Conservation (phyloP, 1,140 invertebrate species). For the Micrasema longulum region DNA sequence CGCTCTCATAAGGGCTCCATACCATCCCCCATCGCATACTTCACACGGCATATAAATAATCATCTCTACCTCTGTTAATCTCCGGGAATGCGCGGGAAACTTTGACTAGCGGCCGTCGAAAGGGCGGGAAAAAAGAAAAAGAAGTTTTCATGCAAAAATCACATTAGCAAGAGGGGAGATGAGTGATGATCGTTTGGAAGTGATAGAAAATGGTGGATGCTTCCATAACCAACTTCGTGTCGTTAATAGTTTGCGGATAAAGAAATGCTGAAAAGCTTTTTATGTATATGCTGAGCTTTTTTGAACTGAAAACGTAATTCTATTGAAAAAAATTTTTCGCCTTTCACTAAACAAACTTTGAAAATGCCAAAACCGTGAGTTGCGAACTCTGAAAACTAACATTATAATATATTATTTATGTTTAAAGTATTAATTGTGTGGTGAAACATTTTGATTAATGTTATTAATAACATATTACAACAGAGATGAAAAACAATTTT, state of each 20-base stretch:
- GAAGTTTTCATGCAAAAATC: conserved; percentile 51
- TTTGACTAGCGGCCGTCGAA: conserved; percentile 14
- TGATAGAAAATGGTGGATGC: conserved; percentile 11
- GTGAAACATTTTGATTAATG: no score
- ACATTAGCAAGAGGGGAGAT: conserved; percentile 49
- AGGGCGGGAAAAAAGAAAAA: conserved; percentile 8
- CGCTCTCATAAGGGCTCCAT: background rate
- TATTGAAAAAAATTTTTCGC: no score
- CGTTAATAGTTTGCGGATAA: conserved; percentile 10
- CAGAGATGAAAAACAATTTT: no score
- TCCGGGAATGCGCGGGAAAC: background rate
- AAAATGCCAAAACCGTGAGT: no score
- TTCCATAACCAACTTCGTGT: background rate
- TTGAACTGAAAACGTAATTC: no score
- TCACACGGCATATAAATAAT: conserved; percentile 1
- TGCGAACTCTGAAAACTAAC: no score
- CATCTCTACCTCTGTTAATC: no score
- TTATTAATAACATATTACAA: no score
- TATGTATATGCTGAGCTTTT: no score
- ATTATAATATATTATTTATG: no score
- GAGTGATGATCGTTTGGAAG: conserved; percentile 45
- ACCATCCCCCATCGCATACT: background rate
- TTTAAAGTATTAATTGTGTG: no score
- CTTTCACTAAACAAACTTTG: no score
- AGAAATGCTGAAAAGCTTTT: background rate